phyloP scores from a whole-genome alignment of 2,113 vertebrate genomes.

The Elgaria multicarinata region DNA sequence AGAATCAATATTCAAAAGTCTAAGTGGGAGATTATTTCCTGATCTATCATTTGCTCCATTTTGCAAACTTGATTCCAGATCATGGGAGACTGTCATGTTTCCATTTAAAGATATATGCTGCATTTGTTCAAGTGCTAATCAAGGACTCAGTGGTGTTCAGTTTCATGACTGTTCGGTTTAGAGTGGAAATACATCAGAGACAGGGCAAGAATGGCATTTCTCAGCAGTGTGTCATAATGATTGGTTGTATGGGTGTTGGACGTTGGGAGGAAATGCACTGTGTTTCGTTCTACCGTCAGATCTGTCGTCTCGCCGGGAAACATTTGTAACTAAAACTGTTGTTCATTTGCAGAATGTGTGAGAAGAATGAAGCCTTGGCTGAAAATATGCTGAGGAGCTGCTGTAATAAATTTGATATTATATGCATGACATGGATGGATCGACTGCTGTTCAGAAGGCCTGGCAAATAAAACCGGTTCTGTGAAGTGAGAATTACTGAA shows the following conservation, averaged over 20 bases:
- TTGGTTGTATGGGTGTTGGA: conserved; percentile 62
- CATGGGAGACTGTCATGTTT: conserved; percentile 19
- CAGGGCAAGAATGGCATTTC: conserved; percentile 59
- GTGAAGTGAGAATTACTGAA: conserved; percentile 61
- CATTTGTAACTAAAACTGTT: conserved; percentile 77
- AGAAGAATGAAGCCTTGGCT: conserved; percentile 68
- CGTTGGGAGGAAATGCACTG: conserved; percentile 65
- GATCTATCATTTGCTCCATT: not conserved
- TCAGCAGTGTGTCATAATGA: conserved; percentile 67
- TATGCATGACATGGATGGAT: conserved; percentile 67
- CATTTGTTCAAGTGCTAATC: conserved; percentile 56
- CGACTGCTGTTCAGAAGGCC: conserved; percentile 64
- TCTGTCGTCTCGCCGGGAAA: conserved; percentile 71
- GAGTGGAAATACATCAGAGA: conserved; percentile 52
- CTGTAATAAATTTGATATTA: conserved; percentile 74
- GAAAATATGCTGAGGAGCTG: conserved; percentile 71
- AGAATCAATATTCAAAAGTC: not conserved
- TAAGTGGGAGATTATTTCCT: not conserved
- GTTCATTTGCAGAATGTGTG: conserved; percentile 66
- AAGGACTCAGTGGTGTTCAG: conserved; percentile 55
- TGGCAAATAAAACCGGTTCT: conserved; percentile 57
- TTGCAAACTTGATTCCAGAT: conserved; percentile 3
- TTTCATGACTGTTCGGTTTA: conserved; percentile 40
- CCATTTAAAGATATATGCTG: conserved; percentile 23
- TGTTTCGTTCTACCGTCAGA: conserved; percentile 57